phyloP scores from a whole-genome alignment of 1,140 invertebrate genomes.

The Drosophila mayri region DNA sequence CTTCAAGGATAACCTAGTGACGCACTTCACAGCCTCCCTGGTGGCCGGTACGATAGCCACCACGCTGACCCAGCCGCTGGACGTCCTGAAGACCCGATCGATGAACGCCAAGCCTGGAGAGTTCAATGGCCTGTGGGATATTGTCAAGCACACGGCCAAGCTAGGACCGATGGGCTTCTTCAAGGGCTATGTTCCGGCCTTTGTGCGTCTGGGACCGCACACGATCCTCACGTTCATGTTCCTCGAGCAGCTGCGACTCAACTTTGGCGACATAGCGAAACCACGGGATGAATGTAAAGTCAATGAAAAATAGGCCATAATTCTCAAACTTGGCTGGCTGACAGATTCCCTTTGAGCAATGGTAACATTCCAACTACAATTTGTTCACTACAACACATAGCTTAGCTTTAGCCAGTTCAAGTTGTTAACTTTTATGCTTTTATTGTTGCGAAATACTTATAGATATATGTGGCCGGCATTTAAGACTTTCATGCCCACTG shows the following conservation, averaged over 20 bases:
- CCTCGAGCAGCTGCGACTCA: slow-evolving; percentile 96
- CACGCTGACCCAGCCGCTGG: slow-evolving; percentile 97
- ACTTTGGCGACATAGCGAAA: slow-evolving; percentile 89
- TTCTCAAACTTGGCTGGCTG: slow-evolving; percentile 34
- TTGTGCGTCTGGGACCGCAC: slow-evolving; percentile 98
- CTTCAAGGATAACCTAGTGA: slow-evolving; percentile 71
- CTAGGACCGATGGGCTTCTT: slow-evolving; percentile 97
- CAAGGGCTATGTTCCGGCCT: slow-evolving; percentile 99
- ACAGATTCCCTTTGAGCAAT: slow-evolving; percentile 43
- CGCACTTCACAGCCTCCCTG: slow-evolving; percentile 85
- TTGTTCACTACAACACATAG: slow-evolving; percentile 25
- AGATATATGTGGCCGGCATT: slow-evolving; percentile 19
- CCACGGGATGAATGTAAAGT: slow-evolving; percentile 1
- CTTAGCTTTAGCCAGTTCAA: slow-evolving; percentile 33
- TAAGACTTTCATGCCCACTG: slow-evolving; percentile 14
- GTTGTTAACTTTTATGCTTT: slow-evolving; percentile 63
- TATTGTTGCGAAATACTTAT: slow-evolving; percentile 51
- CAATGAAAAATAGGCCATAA: slow-evolving; percentile 27
- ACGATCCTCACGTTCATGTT: slow-evolving; percentile 99
- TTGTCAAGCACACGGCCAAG: slow-evolving; percentile 94
- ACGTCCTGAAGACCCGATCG: slow-evolving; percentile 98
- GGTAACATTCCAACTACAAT: slow-evolving; percentile 73
- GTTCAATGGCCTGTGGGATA: slow-evolving; percentile 91
- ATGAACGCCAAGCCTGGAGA: slow-evolving; percentile 99
- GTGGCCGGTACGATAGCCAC: slow-evolving; percentile 94